Percentiles rank a stretch among this genome's conserved stretches.
Evolutionary conservation across 2,113 vertebrate species (phyloP).

Genomic region (Pterocles gutturalis): DNA sequence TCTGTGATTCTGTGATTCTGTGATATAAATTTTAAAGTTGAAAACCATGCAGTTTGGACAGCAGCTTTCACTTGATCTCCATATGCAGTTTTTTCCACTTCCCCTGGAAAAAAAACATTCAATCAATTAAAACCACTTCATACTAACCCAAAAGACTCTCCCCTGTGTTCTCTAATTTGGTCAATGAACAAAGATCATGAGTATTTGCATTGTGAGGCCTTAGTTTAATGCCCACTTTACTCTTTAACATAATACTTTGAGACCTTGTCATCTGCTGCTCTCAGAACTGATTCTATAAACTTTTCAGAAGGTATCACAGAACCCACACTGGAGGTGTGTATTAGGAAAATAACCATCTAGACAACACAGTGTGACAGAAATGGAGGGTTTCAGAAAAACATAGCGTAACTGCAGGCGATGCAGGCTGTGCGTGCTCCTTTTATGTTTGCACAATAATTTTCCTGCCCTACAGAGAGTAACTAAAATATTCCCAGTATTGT

Average conservation of each 20-base stretch:
- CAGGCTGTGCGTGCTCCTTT: background rate
- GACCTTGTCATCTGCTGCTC: background rate
- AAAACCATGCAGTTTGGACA: background rate
- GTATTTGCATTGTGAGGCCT: background rate
- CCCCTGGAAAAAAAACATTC: background rate
- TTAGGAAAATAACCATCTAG: background rate
- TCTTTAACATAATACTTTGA: background rate
- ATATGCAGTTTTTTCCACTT: slow-evolving; percentile 1
- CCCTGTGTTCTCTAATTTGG: background rate
- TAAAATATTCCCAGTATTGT: background rate
- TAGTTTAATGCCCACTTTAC: background rate
- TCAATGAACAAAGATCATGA: background rate
- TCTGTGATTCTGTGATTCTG: too few relatives aligned
- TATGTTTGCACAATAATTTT: background rate
- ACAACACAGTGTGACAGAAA: background rate
- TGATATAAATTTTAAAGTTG: background rate
- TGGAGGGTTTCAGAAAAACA: background rate
- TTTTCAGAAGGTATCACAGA: background rate
- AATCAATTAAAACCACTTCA: background rate
- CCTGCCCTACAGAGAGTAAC: background rate
- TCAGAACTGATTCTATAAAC: background rate
- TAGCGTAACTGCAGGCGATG: rapidly evolving
- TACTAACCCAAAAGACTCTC: background rate
- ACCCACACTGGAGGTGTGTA: background rate
- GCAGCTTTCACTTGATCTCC: slow-evolving; percentile 13